Conservation (phyloP, 2,888 invertebrate species). For the Tanytarsus gracilentus region DNA sequence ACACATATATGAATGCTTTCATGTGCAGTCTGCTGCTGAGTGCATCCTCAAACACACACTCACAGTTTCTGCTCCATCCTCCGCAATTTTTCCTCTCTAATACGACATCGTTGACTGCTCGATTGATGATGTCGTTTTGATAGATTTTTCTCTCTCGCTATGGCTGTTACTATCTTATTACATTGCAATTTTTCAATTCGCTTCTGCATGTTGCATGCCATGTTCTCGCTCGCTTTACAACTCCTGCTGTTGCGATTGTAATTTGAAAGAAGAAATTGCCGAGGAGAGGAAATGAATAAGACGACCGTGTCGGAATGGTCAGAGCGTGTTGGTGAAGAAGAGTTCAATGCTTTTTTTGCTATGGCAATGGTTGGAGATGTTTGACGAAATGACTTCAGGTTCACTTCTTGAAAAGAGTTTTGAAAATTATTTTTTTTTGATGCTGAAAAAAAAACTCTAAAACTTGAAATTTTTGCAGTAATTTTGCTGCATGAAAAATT, state of each 20-base stretch:
- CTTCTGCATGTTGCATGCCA: neutral
- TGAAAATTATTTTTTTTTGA: too few relatives aligned
- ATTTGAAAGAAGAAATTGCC: neutral
- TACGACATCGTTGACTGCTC: neutral
- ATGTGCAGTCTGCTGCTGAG: neutral
- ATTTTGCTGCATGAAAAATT: neutral
- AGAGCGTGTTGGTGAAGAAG: neutral
- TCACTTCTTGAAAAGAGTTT: too few relatives aligned
- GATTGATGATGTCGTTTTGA: conserved; percentile 7
- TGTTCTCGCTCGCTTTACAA: too few relatives aligned
- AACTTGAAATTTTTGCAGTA: neutral
- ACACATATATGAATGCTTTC: conserved; percentile 4
- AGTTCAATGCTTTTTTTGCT: neutral
- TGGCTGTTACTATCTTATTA: neutral
- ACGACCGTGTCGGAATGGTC: neutral
- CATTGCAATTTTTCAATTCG: neutral
- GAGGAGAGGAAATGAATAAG: conserved; percentile 1
- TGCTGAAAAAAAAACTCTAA: too few relatives aligned
- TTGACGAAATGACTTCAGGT: too few relatives aligned
- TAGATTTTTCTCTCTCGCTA: neutral
- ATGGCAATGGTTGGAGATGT: too few relatives aligned
- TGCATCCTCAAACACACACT: neutral
- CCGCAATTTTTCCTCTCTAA: too few relatives aligned
- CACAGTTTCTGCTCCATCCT: neutral
- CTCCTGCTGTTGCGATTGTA: too few relatives aligned